A percentile compares a stretch with the other conserved stretches of the same genome.
Evolutionary conservation across 2,797 vertebrate genomes (phyloP).

Genomic region (Buceros bicornis): DNA sequence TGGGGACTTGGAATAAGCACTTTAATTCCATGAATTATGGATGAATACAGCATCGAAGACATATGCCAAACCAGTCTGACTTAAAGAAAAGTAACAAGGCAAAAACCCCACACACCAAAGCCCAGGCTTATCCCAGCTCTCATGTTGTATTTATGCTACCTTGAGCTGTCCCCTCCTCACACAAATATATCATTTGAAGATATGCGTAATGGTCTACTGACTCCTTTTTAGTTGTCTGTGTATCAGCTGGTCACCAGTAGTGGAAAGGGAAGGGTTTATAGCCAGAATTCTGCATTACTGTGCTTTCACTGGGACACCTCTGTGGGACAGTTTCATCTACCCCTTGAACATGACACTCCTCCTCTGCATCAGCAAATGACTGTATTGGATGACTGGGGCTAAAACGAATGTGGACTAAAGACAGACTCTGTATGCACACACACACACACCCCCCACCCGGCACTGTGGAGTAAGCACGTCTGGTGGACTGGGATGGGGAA

Average conservation of each 20-base stretch:
- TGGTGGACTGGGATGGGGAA: background rate
- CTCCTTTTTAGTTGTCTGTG: background rate
- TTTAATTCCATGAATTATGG: background rate
- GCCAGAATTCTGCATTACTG: background rate
- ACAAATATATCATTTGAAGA: background rate
- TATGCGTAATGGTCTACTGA: background rate
- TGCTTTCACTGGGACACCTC: background rate
- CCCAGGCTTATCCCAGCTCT: background rate
- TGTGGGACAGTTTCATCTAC: background rate
- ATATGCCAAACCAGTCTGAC: background rate
- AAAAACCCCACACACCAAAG: background rate
- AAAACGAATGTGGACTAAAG: background rate
- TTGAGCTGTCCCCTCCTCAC: background rate
- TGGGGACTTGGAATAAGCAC: constrained; percentile 7
- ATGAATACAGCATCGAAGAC: background rate
- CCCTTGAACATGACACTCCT: background rate
- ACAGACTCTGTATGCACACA: background rate
- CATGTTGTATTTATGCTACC: background rate
- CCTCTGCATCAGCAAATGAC: background rate
- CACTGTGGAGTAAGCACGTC: background rate
- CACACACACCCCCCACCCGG: background rate
- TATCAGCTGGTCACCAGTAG: background rate
- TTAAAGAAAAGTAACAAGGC: background rate
- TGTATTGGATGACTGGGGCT: background rate
- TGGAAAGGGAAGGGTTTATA: background rate